Percentiles rank a stretch among this genome's conserved stretches.
Conservation (phyloP, 2,888 invertebrate genomes). For the Mesorhabditis sp. region DNA sequence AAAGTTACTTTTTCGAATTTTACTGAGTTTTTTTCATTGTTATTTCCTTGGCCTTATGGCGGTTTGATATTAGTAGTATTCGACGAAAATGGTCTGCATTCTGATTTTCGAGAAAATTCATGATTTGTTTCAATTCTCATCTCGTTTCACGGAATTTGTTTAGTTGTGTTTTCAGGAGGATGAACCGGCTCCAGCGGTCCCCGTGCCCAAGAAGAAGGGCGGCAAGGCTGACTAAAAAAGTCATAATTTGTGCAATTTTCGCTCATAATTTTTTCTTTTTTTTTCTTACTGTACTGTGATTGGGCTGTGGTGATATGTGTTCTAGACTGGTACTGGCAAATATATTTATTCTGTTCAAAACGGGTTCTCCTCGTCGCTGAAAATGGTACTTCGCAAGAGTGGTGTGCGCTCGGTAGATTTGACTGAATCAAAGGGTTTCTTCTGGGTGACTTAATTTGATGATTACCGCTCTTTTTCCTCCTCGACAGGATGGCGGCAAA, state of each 20-base stretch:
- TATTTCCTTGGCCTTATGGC: too few relatives aligned
- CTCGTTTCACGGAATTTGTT: too few relatives aligned
- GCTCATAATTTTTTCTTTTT: neutral
- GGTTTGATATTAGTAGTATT: too few relatives aligned
- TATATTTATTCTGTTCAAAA: neutral
- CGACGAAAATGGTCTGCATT: neutral
- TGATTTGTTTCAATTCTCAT: too few relatives aligned
- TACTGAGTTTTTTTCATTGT: neutral
- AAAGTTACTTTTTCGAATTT: neutral
- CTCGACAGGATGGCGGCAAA: too few relatives aligned
- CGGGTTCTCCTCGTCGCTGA: conserved; percentile 4
- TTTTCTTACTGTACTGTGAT: neutral
- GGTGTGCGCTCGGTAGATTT: neutral
- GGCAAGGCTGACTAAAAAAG: conserved; percentile 1
- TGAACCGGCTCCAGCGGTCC: neutral
- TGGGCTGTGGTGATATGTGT: neutral
- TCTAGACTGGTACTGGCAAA: neutral
- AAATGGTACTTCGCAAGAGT: neutral
- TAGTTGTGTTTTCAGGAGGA: too few relatives aligned
- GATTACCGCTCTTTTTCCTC: too few relatives aligned
- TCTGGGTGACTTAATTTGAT: too few relatives aligned
- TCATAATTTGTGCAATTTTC: neutral
- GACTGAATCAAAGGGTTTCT: neutral
- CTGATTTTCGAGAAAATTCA: too few relatives aligned
- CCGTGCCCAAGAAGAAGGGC: neutral